Conservation (phyloP, 2,797 vertebrate species). For the Parauchenoglanis ngamensis region DNA sequence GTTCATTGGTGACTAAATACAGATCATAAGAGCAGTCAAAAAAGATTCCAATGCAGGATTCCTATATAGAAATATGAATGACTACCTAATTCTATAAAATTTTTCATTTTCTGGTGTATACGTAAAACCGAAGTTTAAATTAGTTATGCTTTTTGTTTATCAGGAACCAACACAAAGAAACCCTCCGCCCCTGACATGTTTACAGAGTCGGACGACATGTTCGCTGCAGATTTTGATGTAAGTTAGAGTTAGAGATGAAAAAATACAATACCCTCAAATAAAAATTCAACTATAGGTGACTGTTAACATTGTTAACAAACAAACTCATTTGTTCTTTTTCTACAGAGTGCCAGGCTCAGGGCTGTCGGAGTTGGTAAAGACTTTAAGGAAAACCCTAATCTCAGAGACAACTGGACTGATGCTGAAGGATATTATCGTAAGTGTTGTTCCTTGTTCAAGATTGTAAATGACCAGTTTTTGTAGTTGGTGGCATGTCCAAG, state of each 20-base stretch:
- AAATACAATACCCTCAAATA: neutral
- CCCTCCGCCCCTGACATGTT: slow-evolving; percentile 97
- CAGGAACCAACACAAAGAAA: slow-evolving; percentile 93
- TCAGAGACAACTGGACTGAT: slow-evolving; percentile 99
- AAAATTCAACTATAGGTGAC: neutral
- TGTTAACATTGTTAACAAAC: neutral
- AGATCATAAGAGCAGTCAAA: neutral
- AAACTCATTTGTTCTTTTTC: neutral
- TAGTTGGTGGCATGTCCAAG: neutral
- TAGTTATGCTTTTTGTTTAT: slow-evolving; percentile 58
- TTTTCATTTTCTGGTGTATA: neutral
- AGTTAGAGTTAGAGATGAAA: slow-evolving; percentile 60
- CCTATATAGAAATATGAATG: neutral
- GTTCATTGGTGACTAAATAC: neutral
- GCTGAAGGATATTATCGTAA: slow-evolving; percentile 98
- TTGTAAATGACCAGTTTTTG: neutral
- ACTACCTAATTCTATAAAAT: neutral
- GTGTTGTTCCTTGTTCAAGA: slow-evolving; percentile 57
- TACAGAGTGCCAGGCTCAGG: slow-evolving; percentile 92
- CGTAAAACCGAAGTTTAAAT: neutral
- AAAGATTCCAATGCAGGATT: neutral
- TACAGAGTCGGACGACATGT: slow-evolving; percentile 98
- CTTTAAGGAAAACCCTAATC: slow-evolving; percentile 99
- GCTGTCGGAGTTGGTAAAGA: slow-evolving; percentile 96
- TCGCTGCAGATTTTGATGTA: slow-evolving; percentile 97